Evolutionary conservation across 2,888 invertebrate genomes (phyloP).

Genomic region (Tromatobia lineatoria): DNA sequence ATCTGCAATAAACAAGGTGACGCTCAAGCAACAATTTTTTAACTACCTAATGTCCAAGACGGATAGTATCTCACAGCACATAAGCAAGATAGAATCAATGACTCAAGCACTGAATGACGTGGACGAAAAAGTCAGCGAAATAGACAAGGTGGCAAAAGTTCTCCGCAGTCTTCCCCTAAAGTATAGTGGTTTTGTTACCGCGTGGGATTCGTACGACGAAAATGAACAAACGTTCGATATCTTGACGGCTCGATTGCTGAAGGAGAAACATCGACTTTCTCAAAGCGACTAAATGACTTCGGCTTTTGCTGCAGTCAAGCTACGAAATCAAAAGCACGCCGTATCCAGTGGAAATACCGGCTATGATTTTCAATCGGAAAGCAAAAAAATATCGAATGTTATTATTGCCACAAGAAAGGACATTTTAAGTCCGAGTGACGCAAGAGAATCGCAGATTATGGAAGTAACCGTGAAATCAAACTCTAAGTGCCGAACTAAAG

Average conservation of each 20-base stretch:
- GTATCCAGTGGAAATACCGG: background rate
- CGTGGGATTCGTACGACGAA: slow-evolving; percentile 5
- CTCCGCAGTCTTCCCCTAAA: slow-evolving; percentile 10
- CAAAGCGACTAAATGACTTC: slow-evolving; percentile 14
- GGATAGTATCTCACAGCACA: slow-evolving; percentile 18
- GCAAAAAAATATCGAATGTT: slow-evolving; percentile 10
- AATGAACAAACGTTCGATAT: slow-evolving; percentile 9
- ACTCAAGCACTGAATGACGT: background rate
- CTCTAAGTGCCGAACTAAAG: background rate
- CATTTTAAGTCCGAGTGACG: background rate
- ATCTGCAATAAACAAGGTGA: slow-evolving; percentile 40
- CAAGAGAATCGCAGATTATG: too few species aligned
- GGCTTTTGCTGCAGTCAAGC: slow-evolving; percentile 3
- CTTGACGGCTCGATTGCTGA: slow-evolving; percentile 29
- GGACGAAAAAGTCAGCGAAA: too few species aligned
- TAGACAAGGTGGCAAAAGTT: slow-evolving; percentile 13
- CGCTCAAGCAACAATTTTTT: slow-evolving; percentile 40
- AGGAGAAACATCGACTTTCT: slow-evolving; percentile 23
- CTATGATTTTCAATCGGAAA: background rate
- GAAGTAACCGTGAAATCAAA: too few species aligned
- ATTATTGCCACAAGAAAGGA: slow-evolving; percentile 15
- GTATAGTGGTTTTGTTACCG: background rate
- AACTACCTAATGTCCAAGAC: slow-evolving; percentile 33
- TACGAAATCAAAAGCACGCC: background rate
- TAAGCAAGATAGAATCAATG: slow-evolving; percentile 38